phyloP scores from a whole-genome alignment of 2,113 vertebrate species.

The Calidris pugnax region DNA sequence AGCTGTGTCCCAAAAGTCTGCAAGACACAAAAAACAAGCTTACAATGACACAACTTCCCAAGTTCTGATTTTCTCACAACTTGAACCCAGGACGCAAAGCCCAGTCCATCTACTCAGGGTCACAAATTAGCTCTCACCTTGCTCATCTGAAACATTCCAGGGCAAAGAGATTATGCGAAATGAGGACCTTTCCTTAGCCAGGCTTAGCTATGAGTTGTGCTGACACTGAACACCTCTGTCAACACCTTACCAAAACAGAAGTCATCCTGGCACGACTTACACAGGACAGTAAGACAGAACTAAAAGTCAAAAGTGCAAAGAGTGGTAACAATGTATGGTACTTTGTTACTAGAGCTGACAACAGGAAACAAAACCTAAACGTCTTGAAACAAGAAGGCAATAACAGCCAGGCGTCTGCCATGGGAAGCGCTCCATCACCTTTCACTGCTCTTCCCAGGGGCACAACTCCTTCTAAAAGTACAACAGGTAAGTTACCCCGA shows the following conservation, averaged over 20 bases:
- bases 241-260: background rate
- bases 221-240: background rate
- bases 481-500: background rate
- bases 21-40: background rate
- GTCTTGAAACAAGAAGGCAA: background rate
- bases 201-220: background rate
- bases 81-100: background rate
- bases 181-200: background rate
- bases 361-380: background rate
- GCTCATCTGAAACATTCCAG: background rate
- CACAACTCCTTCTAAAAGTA: background rate
- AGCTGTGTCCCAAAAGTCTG: slow-evolving; percentile 98
- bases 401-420: background rate
- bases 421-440: background rate
- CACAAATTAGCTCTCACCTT: background rate
- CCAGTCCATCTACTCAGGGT: background rate
- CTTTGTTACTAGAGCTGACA: background rate
- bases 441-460: accelerated
- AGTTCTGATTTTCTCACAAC: background rate
- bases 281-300: background rate
- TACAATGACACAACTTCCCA: background rate
- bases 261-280: background rate
- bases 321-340: background rate
- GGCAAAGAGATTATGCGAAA: background rate
- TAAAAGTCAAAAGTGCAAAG: background rate